Evolutionary conservation across 2,888 invertebrate species (phyloP), one percentile per base, ranked within the genome.

Genomic region (Campopleginae sp.): DNA sequence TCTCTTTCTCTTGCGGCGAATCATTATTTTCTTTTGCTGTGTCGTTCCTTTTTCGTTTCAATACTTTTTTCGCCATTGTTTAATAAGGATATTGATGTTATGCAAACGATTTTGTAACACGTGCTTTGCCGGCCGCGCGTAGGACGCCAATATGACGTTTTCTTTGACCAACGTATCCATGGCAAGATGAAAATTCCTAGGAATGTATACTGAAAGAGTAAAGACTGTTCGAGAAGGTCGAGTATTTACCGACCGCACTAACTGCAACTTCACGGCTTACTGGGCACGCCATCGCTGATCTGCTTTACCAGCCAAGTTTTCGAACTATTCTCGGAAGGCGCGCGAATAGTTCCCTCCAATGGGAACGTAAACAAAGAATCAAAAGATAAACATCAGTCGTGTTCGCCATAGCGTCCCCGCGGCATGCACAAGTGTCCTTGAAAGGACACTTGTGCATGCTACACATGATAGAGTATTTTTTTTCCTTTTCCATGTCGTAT

Each of bases 31-130:
- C 87, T 48, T 86, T 85, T 38, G 87, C 85, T 8, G 68, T 81
- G 10, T 79, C 82, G 63, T 85, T 83, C 63, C 86, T 87, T 83
- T 91, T 91, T 33, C 91, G 89, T 78, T 92, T 92, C 14, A 90
- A 74, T 12, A 84, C 80, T 74, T 89, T 89, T 42, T 88, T 89
- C n/a, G 85, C 87, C 90, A 89, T 89, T 63, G 7, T 68, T 51
- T 44, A 42, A 33, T 66, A 38, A 79, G 75, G 51, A 77, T 65
- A 17, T 71, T 14, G 58, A 66, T 66, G 44, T 54, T 31, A n/a
- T 51, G 48, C 7, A 10, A 2, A 14, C 3, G 19, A 23, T 46
- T 66, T 51, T 3, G 54, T 44, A 31, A 71, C 70, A 79, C 61
- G 71, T 71, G 79, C 19, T 71, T 31, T 27, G 23, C 12, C 12